Base-by-base conservation (phyloP, 2,113 vertebrate species). In the Martes martes region DNA sequence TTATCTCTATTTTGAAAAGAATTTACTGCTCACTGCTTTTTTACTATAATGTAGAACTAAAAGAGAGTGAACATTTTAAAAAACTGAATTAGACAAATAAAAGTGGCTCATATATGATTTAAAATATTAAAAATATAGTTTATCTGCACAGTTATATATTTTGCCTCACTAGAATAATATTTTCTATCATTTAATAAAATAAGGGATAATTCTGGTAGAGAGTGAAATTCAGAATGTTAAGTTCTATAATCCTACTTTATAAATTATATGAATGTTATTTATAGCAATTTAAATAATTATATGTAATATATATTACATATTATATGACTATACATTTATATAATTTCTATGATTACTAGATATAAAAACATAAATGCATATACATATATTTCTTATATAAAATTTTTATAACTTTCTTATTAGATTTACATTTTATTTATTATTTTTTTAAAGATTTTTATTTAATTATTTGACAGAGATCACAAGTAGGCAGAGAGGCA, bases 161-260 rank as follows among this genome's bases (percentile, higher is more conserved):
- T 79, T 90, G 16, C 0, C 47, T 31, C 69, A 39, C 6, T 84
- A 65, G n/a, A 83, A 76, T 85, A 50, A 47, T 24, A 90, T 45
- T 91, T 94, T 84, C 33, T 5, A 89, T 65, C 26, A 94, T 50
- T 89, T 88, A 94, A 96, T 26, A 36, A 96, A 94, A 76, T 14
- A 82, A 69, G 23, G 11, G 19, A 39, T 23, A 90, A 9, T 87
- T 94, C 11, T 92, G 10, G 3, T 45, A 79, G 23, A 93, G 2
- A 67, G 5, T 67, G 16, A 76, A 95, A n/a, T 67, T 89, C 23
- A 89, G 8, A 61, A 36, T 78, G 42, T 90, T 67, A 90, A 47
- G 1, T 89, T 80, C 11, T 59, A 65, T 92, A 74, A 80, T 74
- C 21, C 21, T 74, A 26, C 7, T 81, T 87, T 59, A 55, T 87